Base-by-base conservation (phyloP, 2,888 invertebrate species). In the Erebia epiphron region DNA sequence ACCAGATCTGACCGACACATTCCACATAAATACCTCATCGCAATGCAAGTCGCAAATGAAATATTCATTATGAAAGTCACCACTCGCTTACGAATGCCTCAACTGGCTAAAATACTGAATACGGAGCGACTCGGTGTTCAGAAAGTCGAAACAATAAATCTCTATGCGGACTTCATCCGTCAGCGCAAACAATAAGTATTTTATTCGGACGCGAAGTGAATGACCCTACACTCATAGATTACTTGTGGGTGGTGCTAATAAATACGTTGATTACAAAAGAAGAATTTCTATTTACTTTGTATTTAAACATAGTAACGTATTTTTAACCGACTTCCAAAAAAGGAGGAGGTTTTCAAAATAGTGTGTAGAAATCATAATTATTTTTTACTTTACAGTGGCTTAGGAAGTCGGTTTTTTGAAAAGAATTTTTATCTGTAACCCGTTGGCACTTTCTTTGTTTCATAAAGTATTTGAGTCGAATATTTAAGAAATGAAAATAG, bases 161-260 rank as follows among this genome's bases (percentile, higher is more conserved):
- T 73, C 70, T 63, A 66, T 61, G 72, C 73, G 58, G 75, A 73
- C 69, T 73, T 67, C 60, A 75, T 75, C 73, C 73, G 75, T 74
- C 76, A 74, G 69, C 75, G 77, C 74, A 77, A 78, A 77, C 79
- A 79, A 79, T 82, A 75, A 78, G 76, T 77, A 73, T 75, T 75
- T 73, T 75, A 76, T 82, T 76, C 74, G 77, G 77, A 72, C 71
- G 78, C 79, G 78, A 79, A 78, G 80, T 83, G 81, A 83, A 83
- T 78, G 82, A 81, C 81, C 81, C 81, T 77, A 77, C 54, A 18
- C 76, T 75, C 74, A 67, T 75, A 80, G 72, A 75, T 78, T 76
- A 78, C 72, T 79, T 75, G 79, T 77, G 78, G 75, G 74, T 68
- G 74, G 75, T 72, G 71, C 70, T 75, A 76, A 77, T 76, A 73